Evolutionary conservation across 2,113 vertebrate genomes (phyloP).

Genomic region (Hypocryptadius cinnamomeus): DNA sequence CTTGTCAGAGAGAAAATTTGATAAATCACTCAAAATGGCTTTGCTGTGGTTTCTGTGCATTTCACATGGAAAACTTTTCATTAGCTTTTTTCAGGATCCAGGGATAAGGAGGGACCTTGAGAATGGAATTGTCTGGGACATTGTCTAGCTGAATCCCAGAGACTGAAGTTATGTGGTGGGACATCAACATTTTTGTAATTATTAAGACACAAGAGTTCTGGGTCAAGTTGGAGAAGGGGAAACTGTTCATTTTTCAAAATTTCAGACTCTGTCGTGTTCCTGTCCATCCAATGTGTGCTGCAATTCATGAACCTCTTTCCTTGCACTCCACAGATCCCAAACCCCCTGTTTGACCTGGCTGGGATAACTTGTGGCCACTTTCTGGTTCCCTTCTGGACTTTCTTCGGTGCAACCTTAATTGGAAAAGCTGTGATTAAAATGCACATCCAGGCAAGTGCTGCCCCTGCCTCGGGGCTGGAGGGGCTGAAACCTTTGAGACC

Average conservation of each 20-base stretch:
- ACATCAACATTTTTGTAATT: background rate
- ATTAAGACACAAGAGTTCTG: background rate
- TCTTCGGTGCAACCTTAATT: slow-evolving; percentile 93
- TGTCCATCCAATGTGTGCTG: background rate
- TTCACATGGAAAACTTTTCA: slow-evolving; percentile 44
- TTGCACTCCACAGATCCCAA: slow-evolving; percentile 75
- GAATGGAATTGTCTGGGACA: slow-evolving; percentile 60
- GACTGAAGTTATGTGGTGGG: slow-evolving; percentile 23
- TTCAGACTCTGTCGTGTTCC: background rate
- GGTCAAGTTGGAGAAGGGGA: background rate
- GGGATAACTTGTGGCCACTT: slow-evolving; percentile 89
- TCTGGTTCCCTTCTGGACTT: slow-evolving; percentile 93
- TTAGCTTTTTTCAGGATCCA: slow-evolving; percentile 39
- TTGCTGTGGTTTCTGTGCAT: slow-evolving; percentile 63
- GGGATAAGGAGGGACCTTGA: slow-evolving; percentile 45
- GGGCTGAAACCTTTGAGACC: background rate
- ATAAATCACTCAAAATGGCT: slow-evolving; percentile 36
- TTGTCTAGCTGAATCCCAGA: slow-evolving; percentile 31
- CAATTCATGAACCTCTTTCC: background rate
- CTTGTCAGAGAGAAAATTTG: slow-evolving; percentile 43
- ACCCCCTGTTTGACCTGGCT: slow-evolving; percentile 93
- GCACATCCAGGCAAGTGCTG: slow-evolving; percentile 89
- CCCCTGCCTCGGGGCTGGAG: background rate
- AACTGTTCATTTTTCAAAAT: background rate
- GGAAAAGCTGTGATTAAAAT: slow-evolving; percentile 98